A percentile compares a stretch with the other conserved stretches of the same genome.
Conservation (phyloP, 1,140 invertebrate genomes). For the Cyclargus thomasi region DNA sequence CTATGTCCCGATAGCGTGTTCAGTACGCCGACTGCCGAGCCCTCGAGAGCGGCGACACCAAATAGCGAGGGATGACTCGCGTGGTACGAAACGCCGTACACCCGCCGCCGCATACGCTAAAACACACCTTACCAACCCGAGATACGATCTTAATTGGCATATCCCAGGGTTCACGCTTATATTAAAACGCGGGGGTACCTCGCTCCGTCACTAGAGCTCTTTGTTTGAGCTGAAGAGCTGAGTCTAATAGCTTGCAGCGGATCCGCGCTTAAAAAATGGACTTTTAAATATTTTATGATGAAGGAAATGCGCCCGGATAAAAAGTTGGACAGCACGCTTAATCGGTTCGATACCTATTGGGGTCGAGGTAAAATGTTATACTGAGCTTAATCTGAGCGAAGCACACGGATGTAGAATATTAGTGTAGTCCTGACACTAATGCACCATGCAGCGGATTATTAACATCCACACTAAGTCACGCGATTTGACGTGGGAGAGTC, state of each 20-base stretch:
- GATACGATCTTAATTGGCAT: slow-evolving; percentile 57
- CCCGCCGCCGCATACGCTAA: slow-evolving; percentile 11
- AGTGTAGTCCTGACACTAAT: not conserved
- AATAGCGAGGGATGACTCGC: slow-evolving; percentile 66
- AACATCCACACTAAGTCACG: no score
- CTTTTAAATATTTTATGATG: slow-evolving; percentile 71
- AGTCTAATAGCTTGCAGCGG: slow-evolving; percentile 71
- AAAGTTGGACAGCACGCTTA: slow-evolving; percentile 33
- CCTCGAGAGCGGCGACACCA: slow-evolving; percentile 65
- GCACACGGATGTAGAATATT: not conserved
- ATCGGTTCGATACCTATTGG: slow-evolving; percentile 32
- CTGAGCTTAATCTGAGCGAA: not conserved
- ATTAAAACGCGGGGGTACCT: slow-evolving; percentile 46
- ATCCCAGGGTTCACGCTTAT: slow-evolving; percentile 42
- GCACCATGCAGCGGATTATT: not conserved
- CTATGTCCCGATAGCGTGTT: slow-evolving; percentile 41
- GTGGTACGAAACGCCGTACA: slow-evolving; percentile 60
- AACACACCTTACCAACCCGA: slow-evolving; percentile 19
- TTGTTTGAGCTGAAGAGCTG: slow-evolving; percentile 71
- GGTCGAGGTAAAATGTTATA: not conserved
- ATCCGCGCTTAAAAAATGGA: slow-evolving; percentile 66
- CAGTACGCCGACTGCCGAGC: slow-evolving; percentile 46
- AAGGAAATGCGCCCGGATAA: slow-evolving; percentile 42
- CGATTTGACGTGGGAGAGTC: no score
- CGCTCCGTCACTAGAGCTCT: slow-evolving; percentile 61